A percentile compares a stretch with the other conserved stretches of the same genome.
phyloP scores from a whole-genome alignment of 2,888 invertebrate species.

The Cheilosia soror region DNA sequence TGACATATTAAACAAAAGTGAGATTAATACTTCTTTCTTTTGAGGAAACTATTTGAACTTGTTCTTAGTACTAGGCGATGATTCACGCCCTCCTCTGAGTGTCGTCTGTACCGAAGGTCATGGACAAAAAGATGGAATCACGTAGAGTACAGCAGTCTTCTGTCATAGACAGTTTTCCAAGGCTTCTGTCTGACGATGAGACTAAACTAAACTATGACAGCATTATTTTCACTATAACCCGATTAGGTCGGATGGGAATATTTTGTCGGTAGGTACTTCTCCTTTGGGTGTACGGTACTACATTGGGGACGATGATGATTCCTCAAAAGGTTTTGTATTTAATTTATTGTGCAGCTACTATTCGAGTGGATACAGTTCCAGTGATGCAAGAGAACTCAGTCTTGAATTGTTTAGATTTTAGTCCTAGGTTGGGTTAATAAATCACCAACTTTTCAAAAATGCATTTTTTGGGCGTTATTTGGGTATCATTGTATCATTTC shows the following conservation, averaged over 20 bases:
- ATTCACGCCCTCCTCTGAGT: background rate
- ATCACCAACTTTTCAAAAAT: too few species aligned
- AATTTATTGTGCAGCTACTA: too few species aligned
- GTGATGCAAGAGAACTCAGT: too few species aligned
- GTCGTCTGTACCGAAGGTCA: background rate
- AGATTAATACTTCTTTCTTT: background rate
- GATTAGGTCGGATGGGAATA: background rate
- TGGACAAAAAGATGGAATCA: background rate
- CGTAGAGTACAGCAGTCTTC: background rate
- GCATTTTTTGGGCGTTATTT: too few species aligned
- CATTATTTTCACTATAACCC: background rate
- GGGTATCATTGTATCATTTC: too few species aligned
- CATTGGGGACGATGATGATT: too few species aligned
- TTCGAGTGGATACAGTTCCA: too few species aligned
- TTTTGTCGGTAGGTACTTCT: background rate
- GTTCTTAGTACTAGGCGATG: background rate
- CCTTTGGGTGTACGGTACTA: background rate
- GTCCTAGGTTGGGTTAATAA: too few species aligned
- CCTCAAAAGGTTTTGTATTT: too few species aligned
- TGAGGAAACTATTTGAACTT: background rate
- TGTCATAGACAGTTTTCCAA: background rate
- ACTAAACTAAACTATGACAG: slow-evolving; percentile 2
- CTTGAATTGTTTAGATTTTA: too few species aligned
- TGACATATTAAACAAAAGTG: background rate
- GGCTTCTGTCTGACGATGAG: background rate